These are phyloP conservation scores for Ctenopoma kingsleyae DNA, from an alignment of 2,797 vertebrate species.

Conservation along the genomic window DNA sequence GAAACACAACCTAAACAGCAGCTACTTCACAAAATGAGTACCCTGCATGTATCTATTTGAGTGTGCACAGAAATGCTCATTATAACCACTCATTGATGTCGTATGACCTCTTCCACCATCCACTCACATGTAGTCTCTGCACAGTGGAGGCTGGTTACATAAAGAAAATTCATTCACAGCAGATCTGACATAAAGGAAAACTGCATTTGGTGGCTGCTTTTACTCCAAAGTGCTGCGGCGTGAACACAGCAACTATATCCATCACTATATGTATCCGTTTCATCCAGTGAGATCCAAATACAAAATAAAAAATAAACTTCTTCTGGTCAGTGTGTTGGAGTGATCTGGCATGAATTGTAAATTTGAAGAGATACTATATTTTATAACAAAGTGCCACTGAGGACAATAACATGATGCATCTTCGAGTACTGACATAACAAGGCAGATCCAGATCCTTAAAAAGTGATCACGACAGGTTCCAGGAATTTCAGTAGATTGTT, in stretches of 20 bases:
- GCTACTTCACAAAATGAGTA: slow-evolving; percentile 3
- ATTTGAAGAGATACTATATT: slow-evolving; percentile 8
- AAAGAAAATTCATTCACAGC: slow-evolving; percentile 17
- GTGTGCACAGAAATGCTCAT: slow-evolving; percentile 20
- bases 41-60: background rate
- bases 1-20: background rate
- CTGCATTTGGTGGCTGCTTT: slow-evolving; percentile 33
- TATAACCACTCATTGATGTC: background rate
- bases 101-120: slow-evolving; percentile 3
- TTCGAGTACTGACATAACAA: slow-evolving; percentile 22
- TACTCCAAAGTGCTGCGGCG: background rate
- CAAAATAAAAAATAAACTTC: background rate
- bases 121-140: background rate
- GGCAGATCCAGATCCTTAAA: slow-evolving; percentile 36
- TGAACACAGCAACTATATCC: background rate
- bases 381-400: slow-evolving; percentile 27
- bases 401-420: slow-evolving; percentile 1
- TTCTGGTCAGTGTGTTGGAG: slow-evolving; percentile 29
- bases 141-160: slow-evolving; percentile 1
- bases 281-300: slow-evolving; percentile 45
- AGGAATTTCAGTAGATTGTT: slow-evolving; percentile 40
- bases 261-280: background rate
- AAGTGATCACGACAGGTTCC: slow-evolving; percentile 14
- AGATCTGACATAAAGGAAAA: slow-evolving; percentile 10
- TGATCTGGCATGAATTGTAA: background rate